Base-by-base conservation (phyloP, 1,140 invertebrate species). In the Drosophila gunungcola region DNA sequence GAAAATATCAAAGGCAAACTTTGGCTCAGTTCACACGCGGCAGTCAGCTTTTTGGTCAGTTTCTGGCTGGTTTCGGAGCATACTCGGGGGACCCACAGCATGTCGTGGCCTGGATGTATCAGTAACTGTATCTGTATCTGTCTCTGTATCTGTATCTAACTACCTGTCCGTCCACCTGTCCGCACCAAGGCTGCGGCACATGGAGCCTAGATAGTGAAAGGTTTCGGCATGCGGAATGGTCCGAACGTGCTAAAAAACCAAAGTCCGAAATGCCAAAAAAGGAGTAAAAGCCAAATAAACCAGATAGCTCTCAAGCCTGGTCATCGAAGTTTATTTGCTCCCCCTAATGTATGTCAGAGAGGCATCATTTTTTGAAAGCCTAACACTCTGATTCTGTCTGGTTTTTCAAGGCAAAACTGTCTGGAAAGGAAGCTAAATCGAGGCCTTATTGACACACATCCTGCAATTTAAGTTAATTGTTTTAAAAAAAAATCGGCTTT, bases 1-100 rank as follows among this genome's bases (percentile, higher is more conserved):
- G 70, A 73, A 86, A 86, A 89, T 88, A 88, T 89, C 84, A 88
- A 88, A 88, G 84, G 83, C 79, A 69, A 70, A 67, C 64, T 70
- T 58, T 70, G 68, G 54, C 34, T 60, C 55, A 73, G 84, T 88
- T 88, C 83, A 89, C 83, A 88, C 84, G 83, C 84, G 74, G 73
- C 48, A 75, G 73, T 65, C 67, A 72, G 42, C 49, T 68, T 68
- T 86, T 79, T 73, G 82, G 78, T 67, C 82, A 88, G 78, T 61
- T 73, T 41, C 46, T 79, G 76, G 38, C 13, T 32, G 42, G 41
- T 51, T 70, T 48, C 65, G 49, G 63, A 29, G 62, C 73, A 60
- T 21, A 21, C 16, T 21, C 63, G 55, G 55, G 61, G 73, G 76
- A 38, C 55, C 73, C 39, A 46, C 54, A 49, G 43, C 54, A 43